Evolutionary conservation across 2,797 vertebrate genomes (phyloP).

Genomic region (Acanthis flammea): DNA sequence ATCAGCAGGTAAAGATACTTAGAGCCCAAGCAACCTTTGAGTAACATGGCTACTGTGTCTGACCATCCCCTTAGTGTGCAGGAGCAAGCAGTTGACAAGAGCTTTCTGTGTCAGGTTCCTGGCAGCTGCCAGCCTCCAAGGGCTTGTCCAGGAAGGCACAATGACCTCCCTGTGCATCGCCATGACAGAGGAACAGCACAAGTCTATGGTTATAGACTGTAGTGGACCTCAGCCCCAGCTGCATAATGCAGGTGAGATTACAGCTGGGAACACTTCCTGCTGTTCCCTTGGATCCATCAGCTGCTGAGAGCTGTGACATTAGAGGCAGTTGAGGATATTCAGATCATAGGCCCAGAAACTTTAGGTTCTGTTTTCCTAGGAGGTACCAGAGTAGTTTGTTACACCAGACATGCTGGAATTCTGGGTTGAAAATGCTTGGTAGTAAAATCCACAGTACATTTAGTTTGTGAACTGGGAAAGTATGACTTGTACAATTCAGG

Average conservation of each 20-base stretch:
- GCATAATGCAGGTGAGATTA: constrained; percentile 80
- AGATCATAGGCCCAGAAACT: neutral
- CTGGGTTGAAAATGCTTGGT: neutral
- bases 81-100: neutral
- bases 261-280: neutral
- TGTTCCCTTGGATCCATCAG: neutral
- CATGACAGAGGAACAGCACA: constrained; percentile 81
- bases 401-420: neutral
- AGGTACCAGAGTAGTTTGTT: neutral
- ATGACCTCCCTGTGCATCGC: constrained; percentile 87
- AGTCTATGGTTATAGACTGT: constrained; percentile 84
- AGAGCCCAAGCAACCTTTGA: neutral
- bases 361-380: neutral
- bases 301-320: neutral
- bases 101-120: constrained; percentile 83
- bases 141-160: constrained; percentile 90
- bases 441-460: neutral
- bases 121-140: constrained; percentile 90
- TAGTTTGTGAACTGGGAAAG: neutral
- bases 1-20: constrained; percentile 84
- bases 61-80: neutral
- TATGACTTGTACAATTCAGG: neutral
- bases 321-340: neutral
- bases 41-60: neutral
- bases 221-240: constrained; percentile 80